A percentile compares a stretch with the other conserved stretches of the same genome.
These are phyloP conservation scores for Amaurobius ferox DNA, from an alignment of 2,888 invertebrate species.

Conservation along the genomic window DNA sequence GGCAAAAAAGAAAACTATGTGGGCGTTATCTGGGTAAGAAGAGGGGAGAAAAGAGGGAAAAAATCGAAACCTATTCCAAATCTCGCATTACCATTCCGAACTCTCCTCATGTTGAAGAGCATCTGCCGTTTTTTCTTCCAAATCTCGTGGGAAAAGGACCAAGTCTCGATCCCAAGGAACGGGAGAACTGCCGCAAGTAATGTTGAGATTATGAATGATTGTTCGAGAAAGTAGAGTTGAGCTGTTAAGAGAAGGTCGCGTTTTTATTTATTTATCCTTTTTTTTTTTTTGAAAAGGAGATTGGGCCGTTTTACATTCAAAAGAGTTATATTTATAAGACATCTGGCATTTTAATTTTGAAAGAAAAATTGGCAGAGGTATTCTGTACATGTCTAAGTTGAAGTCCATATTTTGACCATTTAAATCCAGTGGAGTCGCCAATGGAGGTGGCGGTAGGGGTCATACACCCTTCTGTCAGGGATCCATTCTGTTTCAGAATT, in stretches of 20 bases:
- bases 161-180: constrained; percentile 20
- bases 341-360: not conserved
- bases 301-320: not conserved
- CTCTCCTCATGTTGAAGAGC: constrained; percentile 23
- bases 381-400: too few relatives aligned
- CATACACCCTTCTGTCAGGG: too few relatives aligned
- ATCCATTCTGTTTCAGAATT: too few relatives aligned
- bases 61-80: constrained; percentile 17
- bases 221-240: not conserved
- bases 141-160: constrained; percentile 53
- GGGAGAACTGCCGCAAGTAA: constrained; percentile 16
- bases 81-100: constrained; percentile 43
- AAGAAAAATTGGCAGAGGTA: too few relatives aligned
- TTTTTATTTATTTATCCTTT: not conserved
- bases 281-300: not conserved
- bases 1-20: not conserved
- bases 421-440: too few relatives aligned
- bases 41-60: not conserved
- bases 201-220: constrained; percentile 21
- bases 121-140: constrained; percentile 32
- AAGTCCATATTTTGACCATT: too few relatives aligned
- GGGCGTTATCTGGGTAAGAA: constrained; percentile 16
- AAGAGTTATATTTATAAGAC: not conserved
- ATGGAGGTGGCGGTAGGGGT: too few relatives aligned
- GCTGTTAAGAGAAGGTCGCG: not conserved